phyloP scores from a whole-genome alignment of 2,797 vertebrate species.

The Eutrigla gurnardus region DNA sequence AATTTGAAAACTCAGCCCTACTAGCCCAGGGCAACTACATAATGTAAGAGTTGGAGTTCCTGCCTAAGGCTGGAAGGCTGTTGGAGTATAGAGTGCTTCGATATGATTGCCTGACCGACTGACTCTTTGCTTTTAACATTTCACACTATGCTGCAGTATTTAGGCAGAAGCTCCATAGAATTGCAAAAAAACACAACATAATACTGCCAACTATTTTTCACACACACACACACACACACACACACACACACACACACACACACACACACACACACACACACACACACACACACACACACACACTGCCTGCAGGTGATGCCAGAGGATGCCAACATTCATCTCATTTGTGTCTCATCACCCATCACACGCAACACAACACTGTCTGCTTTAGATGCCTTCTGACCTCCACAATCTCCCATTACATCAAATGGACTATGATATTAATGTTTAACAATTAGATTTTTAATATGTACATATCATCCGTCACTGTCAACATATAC shows the following conservation, averaged over 20 bases:
- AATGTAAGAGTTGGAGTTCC: slow-evolving; percentile 1
- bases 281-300: slow-evolving; percentile 32
- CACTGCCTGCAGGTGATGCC: slow-evolving; percentile 56
- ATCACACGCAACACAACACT: too few species aligned
- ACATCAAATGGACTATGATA: too few species aligned
- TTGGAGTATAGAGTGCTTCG: neutral
- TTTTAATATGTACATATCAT: too few species aligned
- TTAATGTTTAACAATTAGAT: too few species aligned
- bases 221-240: neutral
- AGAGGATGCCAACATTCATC: slow-evolving; percentile 52
- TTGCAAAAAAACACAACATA: neutral
- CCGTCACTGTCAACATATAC: too few species aligned
- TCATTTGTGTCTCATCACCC: slow-evolving; percentile 57
- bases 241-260: slow-evolving; percentile 8
- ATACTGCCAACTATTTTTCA: neutral
- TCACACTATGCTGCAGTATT: neutral
- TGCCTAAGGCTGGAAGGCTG: neutral
- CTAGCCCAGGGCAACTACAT: neutral
- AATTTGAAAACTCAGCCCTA: neutral
- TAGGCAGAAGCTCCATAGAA: neutral
- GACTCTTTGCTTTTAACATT: neutral
- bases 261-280: slow-evolving; percentile 10
- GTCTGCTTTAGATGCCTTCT: too few species aligned
- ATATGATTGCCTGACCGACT: neutral
- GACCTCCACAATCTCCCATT: too few species aligned